Base-by-base conservation (phyloP, 1,140 invertebrate species). In the Mizuhopecten yessoensis region DNA sequence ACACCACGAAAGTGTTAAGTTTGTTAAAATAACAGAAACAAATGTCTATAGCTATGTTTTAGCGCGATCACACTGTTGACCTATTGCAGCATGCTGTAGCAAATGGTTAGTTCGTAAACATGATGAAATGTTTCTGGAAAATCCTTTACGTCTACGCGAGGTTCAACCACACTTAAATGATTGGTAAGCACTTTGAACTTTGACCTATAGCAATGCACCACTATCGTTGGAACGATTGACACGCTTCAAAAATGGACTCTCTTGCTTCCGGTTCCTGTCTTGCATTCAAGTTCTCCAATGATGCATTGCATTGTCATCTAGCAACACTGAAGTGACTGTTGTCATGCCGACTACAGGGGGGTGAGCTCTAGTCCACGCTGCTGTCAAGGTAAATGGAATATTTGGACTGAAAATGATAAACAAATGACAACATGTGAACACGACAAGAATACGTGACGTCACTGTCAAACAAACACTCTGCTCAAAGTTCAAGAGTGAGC, bases 301-400 rank as follows among this genome's bases (percentile, higher is more conserved):
- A 75, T 75, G 57, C 57, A 75, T 75, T 75, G 57, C 23, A 75
- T 75, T 75, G 57, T 75, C 57, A n/a, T n/a, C n/a, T 75, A 75
- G 57, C 57, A 75, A 75, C 57, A 75, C 57, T 75, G 57, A 75
- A 75, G 57, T 29, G 57, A 75, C 57, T 75, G 57, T 75, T 75
- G 57, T 75, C 57, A 75, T 75, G 57, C 57, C 57, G 57, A 75
- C n/a, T 75, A 75, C 57, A 75, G n/a, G 57, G 57, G 17, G 15
- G 57, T 75, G 57, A 75, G 23, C 86, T 89, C 88, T 89, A 86
- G 23, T 45, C 34, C 42, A 86, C 88, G 36, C 88, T 86, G 34
- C 42, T 86, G 88, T 89, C 88, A 89, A 89, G 57, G 88, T 89
- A 89, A 89, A 89, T 86, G 57, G 88, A 86, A 89, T 89, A 89